Conservation (phyloP, 2,797 vertebrate species). For the Labeo calbasu region DNA sequence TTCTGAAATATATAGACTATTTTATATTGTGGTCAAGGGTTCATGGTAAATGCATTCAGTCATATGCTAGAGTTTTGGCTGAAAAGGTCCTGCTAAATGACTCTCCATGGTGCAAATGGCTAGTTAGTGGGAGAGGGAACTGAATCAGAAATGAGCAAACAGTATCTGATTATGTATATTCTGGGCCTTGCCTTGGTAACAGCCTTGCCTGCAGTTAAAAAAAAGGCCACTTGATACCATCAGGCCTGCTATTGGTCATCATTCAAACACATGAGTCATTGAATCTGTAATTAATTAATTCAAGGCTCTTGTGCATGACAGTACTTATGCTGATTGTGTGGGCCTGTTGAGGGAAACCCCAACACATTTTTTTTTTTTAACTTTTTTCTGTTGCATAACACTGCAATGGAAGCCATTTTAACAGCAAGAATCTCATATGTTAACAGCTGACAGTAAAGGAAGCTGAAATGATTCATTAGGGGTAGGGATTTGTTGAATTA, state of each 20-base stretch:
- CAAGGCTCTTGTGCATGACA: conserved; percentile 6
- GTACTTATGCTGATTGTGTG: conserved; percentile 21
- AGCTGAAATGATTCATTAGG: not conserved
- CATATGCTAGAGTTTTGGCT: not conserved
- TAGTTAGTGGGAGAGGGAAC: not conserved
- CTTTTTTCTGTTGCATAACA: not conserved
- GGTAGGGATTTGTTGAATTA: not conserved
- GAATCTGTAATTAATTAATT: conserved; percentile 14
- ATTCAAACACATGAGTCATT: conserved; percentile 10
- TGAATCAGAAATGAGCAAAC: conserved; percentile 7
- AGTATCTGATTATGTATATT: conserved; percentile 9
- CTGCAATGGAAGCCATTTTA: not conserved
- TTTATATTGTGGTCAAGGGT: not conserved
- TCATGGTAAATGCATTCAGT: not conserved
- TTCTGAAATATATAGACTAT: not conserved
- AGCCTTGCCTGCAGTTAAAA: conserved; percentile 6
- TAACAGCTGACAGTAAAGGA: not conserved
- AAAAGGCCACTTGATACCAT: not conserved
- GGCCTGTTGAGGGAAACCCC: not conserved
- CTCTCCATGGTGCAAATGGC: not conserved
- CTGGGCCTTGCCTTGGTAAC: conserved; percentile 21
- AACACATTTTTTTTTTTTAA: too few species aligned
- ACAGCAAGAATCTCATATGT: not conserved
- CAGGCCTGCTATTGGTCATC: conserved; percentile 15
- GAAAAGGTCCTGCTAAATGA: not conserved